phyloP scores from a whole-genome alignment of 1,140 invertebrate species.

The Leptinotarsa defecta region DNA sequence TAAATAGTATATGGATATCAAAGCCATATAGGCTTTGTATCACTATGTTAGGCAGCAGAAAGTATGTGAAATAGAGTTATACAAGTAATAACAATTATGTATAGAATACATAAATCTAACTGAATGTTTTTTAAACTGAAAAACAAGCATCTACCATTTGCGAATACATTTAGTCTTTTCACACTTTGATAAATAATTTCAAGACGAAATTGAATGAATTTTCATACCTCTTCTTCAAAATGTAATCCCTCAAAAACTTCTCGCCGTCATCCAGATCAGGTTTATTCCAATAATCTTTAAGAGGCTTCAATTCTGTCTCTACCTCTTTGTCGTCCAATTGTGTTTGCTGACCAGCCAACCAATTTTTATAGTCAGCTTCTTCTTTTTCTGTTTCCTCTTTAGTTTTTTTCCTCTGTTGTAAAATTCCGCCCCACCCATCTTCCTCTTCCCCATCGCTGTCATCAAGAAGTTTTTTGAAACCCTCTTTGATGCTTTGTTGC shows the following conservation, averaged over 20 bases:
- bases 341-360: slow-evolving; percentile 77
- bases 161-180: too few relatives aligned
- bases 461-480: slow-evolving; percentile 62
- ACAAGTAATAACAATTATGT: too few relatives aligned
- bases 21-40: too few relatives aligned
- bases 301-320: slow-evolving; percentile 68
- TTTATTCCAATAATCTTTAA: slow-evolving; percentile 85
- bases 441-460: slow-evolving; percentile 63
- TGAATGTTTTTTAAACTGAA: too few relatives aligned
- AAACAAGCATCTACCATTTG: too few relatives aligned
- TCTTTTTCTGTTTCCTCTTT: slow-evolving; percentile 64
- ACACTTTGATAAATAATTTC: too few relatives aligned
- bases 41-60: too few relatives aligned
- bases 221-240: slow-evolving; percentile 81
- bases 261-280: slow-evolving; percentile 82
- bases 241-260: slow-evolving; percentile 89
- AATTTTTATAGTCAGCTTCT: slow-evolving; percentile 77
- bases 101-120: too few relatives aligned
- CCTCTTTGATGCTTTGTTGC: slow-evolving; percentile 70
- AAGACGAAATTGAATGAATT: slow-evolving; percentile 15
- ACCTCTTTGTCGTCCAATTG: slow-evolving; percentile 68
- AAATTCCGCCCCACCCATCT: slow-evolving; percentile 60
- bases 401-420: slow-evolving; percentile 67
- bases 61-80: too few relatives aligned
- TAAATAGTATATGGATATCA: too few relatives aligned